phyloP scores from a whole-genome alignment of 2,113 vertebrate genomes.

The Lucifuga dentata region DNA sequence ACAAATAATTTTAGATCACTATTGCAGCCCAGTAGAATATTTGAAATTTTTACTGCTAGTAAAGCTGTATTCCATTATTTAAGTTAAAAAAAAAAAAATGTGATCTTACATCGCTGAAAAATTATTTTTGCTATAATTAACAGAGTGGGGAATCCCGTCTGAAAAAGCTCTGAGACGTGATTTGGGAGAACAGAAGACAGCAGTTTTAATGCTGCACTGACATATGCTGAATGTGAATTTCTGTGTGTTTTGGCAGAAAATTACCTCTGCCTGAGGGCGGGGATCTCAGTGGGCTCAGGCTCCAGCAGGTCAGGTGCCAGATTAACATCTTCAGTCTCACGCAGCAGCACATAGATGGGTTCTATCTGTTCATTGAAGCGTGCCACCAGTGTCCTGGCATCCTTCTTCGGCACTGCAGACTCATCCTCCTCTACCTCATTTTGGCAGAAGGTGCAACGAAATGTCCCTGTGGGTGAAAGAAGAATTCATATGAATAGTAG shows the following conservation, averaged over 20 bases:
- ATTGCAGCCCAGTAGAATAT: neutral
- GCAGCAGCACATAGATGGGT: constrained; percentile 93
- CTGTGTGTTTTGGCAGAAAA: constrained; percentile 28
- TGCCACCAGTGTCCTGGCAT: constrained; percentile 94
- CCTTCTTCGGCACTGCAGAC: constrained; percentile 93
- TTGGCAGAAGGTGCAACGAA: constrained; percentile 96
- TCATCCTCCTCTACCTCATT: constrained; percentile 98
- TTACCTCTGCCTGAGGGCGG: constrained; percentile 94
- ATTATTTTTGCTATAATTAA: neutral
- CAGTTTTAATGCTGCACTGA: too few species aligned
- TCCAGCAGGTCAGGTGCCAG: constrained; percentile 94
- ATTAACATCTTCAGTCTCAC: constrained; percentile 96
- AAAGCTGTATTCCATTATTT: neutral
- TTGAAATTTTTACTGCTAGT: too few species aligned
- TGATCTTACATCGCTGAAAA: too few species aligned
- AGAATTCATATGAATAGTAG: neutral
- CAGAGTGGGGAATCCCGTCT: neutral
- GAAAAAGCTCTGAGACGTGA: neutral
- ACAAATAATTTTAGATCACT: neutral
- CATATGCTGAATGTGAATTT: neutral
- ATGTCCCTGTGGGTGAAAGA: constrained; percentile 83
- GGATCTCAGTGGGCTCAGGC: constrained; percentile 95
- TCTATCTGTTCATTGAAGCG: constrained; percentile 99
- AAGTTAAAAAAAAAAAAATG: too few species aligned
- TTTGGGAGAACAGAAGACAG: neutral